phyloP scores from a whole-genome alignment of 2,113 vertebrate genomes.

The Mionectes macconnelli region DNA sequence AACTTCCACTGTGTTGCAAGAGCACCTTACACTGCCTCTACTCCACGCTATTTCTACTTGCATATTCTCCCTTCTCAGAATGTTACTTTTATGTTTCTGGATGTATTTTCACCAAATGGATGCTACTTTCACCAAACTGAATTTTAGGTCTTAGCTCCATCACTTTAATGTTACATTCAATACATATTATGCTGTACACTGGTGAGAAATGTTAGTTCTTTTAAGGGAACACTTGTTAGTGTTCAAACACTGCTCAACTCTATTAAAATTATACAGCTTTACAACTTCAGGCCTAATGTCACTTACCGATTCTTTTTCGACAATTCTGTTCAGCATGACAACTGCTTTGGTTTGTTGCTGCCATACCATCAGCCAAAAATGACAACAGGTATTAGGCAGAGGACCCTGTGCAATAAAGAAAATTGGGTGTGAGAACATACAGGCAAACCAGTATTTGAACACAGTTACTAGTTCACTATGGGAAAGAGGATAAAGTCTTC shows the following conservation, averaged over 20 bases:
- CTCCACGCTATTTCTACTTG: background rate
- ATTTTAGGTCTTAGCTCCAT: background rate
- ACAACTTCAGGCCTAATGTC: background rate
- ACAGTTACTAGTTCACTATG: background rate
- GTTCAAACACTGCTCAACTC: background rate
- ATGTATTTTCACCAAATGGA: background rate
- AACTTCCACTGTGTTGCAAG: background rate
- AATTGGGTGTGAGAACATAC: background rate
- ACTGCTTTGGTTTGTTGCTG: constrained; percentile 94
- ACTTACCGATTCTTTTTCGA: constrained; percentile 97
- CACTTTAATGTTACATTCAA: background rate
- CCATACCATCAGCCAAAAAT: constrained; percentile 99
- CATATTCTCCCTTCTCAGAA: background rate
- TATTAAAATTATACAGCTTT: background rate
- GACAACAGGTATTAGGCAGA: constrained; percentile 93
- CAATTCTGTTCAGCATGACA: constrained; percentile 96
- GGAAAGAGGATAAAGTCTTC: background rate
- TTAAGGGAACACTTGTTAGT: background rate
- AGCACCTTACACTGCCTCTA: background rate
- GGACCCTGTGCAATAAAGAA: constrained; percentile 82
- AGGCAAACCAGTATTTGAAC: background rate
- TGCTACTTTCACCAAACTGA: background rate
- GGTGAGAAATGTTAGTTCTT: background rate
- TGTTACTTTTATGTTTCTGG: background rate
- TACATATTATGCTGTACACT: background rate